A percentile compares a stretch with the other conserved stretches of the same genome.
Conservation (phyloP, 2,888 invertebrate genomes). For the Trichacis sp. region DNA sequence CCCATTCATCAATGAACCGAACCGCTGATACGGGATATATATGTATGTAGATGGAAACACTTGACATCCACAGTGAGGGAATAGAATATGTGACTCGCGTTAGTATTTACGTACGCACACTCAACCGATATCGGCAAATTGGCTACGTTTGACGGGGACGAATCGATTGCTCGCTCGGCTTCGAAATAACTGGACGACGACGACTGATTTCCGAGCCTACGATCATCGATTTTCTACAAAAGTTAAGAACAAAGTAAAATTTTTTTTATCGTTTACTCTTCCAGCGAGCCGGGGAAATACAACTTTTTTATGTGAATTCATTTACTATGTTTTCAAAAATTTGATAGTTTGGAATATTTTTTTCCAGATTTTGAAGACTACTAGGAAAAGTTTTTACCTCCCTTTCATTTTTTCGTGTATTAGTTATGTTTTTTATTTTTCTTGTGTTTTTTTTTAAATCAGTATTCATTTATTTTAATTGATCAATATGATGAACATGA, state of each 20-base stretch:
- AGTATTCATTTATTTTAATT: too few species aligned
- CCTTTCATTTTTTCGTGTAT: too few species aligned
- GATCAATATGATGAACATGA: too few species aligned
- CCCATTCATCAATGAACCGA: constrained; percentile 55
- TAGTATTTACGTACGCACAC: constrained; percentile 43
- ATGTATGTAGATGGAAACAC: constrained; percentile 40
- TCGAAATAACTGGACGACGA: constrained; percentile 56
- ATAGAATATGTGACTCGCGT: constrained; percentile 33
- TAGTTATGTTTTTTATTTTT: too few species aligned
- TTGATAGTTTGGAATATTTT: too few species aligned
- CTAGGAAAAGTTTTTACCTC: too few species aligned
- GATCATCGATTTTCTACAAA: constrained; percentile 20
- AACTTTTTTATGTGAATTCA: too few species aligned
- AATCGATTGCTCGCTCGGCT: constrained; percentile 56
- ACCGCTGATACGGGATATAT: constrained; percentile 39
- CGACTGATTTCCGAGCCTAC: constrained; percentile 52
- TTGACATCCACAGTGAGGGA: constrained; percentile 27
- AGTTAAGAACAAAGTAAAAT: not conserved
- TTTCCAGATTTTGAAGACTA: too few species aligned
- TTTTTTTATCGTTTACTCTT: not conserved
- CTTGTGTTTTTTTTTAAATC: too few species aligned
- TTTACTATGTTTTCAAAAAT: too few species aligned
- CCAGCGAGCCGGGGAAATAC: not conserved
- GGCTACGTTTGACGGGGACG: constrained; percentile 58
- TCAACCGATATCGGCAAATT: constrained; percentile 55